Evolutionary conservation across 2,888 invertebrate species (phyloP).

Genomic region (Standfussiana lucernea): DNA sequence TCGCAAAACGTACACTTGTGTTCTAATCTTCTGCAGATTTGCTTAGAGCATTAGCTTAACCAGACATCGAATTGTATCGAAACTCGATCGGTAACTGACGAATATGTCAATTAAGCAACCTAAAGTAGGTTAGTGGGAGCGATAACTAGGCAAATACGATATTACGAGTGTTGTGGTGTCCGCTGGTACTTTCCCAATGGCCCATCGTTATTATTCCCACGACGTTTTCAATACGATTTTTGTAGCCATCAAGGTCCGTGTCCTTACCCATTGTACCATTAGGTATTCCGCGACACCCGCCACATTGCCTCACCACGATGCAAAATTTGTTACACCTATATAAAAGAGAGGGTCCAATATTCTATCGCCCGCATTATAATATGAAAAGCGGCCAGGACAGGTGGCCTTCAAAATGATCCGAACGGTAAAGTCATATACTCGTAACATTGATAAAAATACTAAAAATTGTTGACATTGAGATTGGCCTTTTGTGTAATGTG

Average conservation of each 20-base stretch:
- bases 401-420: constrained; percentile 80
- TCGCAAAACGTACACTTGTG: constrained; percentile 11
- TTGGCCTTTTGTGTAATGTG: constrained; percentile 21
- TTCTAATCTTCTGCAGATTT: constrained; percentile 17
- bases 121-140: constrained; percentile 58
- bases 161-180: constrained; percentile 68
- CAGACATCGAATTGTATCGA: not conserved
- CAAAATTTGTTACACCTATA: constrained; percentile 91
- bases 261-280: constrained; percentile 88
- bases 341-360: constrained; percentile 88
- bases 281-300: constrained; percentile 88
- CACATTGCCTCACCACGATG: constrained; percentile 88
- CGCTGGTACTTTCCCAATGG: constrained; percentile 83
- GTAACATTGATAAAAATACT: constrained; percentile 25
- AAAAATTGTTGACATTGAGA: constrained; percentile 30
- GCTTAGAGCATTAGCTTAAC: constrained; percentile 9
- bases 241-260: constrained; percentile 88
- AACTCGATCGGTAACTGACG: constrained; percentile 3
- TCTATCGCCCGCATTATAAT: constrained; percentile 87
- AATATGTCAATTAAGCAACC: constrained; percentile 56
- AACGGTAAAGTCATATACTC: constrained; percentile 77
- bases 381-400: constrained; percentile 81
- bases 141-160: constrained; percentile 73
- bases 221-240: constrained; percentile 89
- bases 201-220: constrained; percentile 87